Conservation (phyloP, 2,797 vertebrate species). For the Coregonus suidteri region DNA sequence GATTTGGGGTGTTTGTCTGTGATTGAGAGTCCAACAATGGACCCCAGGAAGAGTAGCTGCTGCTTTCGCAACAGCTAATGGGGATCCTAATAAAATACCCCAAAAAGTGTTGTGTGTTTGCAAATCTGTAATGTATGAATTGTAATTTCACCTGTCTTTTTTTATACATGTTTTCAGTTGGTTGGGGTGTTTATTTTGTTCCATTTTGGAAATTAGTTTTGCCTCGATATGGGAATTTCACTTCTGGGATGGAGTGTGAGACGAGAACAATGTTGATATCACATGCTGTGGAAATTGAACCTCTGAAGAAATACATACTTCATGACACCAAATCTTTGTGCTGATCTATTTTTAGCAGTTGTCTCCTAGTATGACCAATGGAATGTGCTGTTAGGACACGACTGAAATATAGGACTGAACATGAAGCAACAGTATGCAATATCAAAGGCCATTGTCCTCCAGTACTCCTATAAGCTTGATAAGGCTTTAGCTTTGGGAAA, state of each 20-base stretch:
- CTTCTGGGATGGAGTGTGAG: neutral
- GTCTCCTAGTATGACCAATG: constrained; percentile 38
- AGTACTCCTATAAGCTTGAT: neutral
- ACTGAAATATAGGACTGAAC: neutral
- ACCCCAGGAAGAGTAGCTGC: too few species aligned
- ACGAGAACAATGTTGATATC: constrained; percentile 28
- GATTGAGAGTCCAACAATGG: constrained; percentile 4
- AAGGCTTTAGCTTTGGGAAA: neutral
- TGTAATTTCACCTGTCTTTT: constrained; percentile 46
- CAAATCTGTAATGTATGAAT: constrained; percentile 49
- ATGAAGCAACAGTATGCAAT: neutral
- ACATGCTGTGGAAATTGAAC: constrained; percentile 57
- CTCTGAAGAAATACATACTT: constrained; percentile 65
- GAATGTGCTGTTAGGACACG: constrained; percentile 11
- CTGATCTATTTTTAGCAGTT: constrained; percentile 56
- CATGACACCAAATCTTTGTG: constrained; percentile 58
- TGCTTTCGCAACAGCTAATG: too few species aligned
- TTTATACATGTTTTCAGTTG: constrained; percentile 11
- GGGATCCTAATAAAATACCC: too few species aligned
- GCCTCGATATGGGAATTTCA: neutral
- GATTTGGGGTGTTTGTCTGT: constrained; percentile 27
- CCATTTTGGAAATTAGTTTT: constrained; percentile 46
- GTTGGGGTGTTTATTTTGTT: constrained; percentile 45
- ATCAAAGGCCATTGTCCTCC: neutral
- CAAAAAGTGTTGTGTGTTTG: constrained; percentile 31